Evolutionary conservation across 2,888 invertebrate species (phyloP).

Genomic region (Onchidella celtica): DNA sequence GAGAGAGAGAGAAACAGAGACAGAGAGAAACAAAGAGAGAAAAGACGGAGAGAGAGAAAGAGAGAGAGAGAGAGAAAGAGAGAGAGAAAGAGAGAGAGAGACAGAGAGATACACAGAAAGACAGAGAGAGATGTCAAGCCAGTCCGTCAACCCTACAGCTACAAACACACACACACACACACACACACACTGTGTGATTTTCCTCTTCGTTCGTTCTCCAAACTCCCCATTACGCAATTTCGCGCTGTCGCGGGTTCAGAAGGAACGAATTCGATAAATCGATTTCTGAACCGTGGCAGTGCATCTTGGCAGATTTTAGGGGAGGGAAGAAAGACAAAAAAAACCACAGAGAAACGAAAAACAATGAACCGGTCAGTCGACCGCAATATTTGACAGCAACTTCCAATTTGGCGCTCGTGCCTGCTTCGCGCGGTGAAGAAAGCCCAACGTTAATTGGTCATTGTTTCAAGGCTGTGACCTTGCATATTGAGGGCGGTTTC

Average conservation of each 20-base stretch:
- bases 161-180: too few relatives aligned
- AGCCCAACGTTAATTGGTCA: constrained; percentile 4
- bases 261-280: too few relatives aligned
- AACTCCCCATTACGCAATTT: too few relatives aligned
- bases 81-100: background rate
- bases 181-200: too few relatives aligned
- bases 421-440: background rate
- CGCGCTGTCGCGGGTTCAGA: too few relatives aligned
- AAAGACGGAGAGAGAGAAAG: background rate
- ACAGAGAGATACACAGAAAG: background rate
- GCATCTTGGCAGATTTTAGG: background rate
- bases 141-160: too few relatives aligned
- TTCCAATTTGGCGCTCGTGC: background rate
- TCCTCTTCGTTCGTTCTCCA: too few relatives aligned
- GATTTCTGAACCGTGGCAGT: background rate
- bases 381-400: background rate
- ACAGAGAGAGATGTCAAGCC: background rate
- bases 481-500: background rate
- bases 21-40: background rate
- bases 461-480: constrained; percentile 37
- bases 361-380: background rate
- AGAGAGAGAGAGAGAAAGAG: background rate
- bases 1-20: too few relatives aligned
- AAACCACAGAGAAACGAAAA: too few relatives aligned
- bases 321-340: too few relatives aligned